Evolutionary conservation across 2,113 vertebrate genomes (phyloP).

Genomic region (Embiotoca jacksoni): DNA sequence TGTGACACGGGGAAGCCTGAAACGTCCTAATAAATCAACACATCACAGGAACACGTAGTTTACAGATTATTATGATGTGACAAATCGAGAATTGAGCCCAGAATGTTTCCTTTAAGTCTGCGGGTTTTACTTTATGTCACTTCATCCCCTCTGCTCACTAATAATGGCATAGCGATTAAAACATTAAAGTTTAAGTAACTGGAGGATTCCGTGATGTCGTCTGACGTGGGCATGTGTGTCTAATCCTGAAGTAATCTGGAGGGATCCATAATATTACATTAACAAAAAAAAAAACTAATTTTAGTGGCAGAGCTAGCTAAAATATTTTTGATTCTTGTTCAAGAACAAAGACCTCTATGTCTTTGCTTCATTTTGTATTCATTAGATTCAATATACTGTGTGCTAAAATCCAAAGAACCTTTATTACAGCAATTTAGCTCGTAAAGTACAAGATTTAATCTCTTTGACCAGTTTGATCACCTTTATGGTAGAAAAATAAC

Average conservation of each 20-base stretch:
- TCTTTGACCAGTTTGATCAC: not conserved
- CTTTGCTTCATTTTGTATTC: not conserved
- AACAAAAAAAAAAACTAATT: no score
- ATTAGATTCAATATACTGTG: not conserved
- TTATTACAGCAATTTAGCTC: not conserved
- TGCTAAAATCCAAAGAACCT: not conserved
- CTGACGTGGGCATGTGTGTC: no score
- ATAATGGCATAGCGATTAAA: not conserved
- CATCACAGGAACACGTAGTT: conserved; percentile 12
- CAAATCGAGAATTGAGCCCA: not conserved
- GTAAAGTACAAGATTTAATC: not conserved
- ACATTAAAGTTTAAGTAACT: not conserved
- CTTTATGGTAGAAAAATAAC: not conserved
- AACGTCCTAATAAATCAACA: not conserved
- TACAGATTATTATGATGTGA: conserved; percentile 13
- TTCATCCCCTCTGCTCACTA: not conserved
- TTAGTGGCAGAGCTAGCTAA: no score
- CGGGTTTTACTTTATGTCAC: not conserved
- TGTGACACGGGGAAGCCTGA: conserved; percentile 32
- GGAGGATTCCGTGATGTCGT: not conserved
- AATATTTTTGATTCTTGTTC: no score
- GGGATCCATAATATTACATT: no score
- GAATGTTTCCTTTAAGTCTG: not conserved
- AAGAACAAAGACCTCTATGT: not conserved
- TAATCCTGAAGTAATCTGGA: no score